Evolutionary conservation across 2,888 invertebrate species (phyloP).

Genomic region (Trachelus stipa): DNA sequence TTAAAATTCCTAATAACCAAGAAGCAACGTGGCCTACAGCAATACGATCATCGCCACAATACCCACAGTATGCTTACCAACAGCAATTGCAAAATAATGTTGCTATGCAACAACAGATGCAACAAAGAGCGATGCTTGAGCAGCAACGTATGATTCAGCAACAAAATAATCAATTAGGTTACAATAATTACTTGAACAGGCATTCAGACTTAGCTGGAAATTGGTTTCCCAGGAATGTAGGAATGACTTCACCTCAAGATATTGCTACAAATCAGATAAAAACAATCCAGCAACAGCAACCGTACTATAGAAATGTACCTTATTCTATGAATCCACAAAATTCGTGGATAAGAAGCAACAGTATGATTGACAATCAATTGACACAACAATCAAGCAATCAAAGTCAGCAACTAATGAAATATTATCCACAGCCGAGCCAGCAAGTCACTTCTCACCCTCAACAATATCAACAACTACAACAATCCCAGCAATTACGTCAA

Average conservation of each 20-base stretch:
- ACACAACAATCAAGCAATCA: background rate
- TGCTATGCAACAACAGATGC: slow-evolving; percentile 31
- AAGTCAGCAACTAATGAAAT: slow-evolving; percentile 10
- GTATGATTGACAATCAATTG: background rate
- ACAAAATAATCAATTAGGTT: slow-evolving; percentile 8
- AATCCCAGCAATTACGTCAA: background rate
- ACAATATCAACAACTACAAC: slow-evolving; percentile 15
- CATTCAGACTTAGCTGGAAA: slow-evolving; percentile 6
- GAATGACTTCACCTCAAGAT: slow-evolving; percentile 45
- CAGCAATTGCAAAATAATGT: slow-evolving; percentile 28
- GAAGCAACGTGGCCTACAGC: too few species aligned
- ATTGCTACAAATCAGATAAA: slow-evolving; percentile 23
- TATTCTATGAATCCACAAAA: background rate
- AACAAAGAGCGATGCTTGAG: slow-evolving; percentile 22
- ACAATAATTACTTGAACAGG: slow-evolving; percentile 15
- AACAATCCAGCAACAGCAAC: slow-evolving; percentile 11
- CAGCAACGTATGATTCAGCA: slow-evolving; percentile 6
- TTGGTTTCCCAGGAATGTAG: slow-evolving; percentile 12
- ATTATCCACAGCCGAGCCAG: slow-evolving; percentile 10
- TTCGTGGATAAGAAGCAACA: background rate
- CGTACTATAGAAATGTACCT: background rate
- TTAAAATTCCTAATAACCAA: too few species aligned
- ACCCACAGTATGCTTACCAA: slow-evolving; percentile 29
- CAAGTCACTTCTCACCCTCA: slow-evolving; percentile 4
- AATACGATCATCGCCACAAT: background rate